Conservation (phyloP, 1,140 invertebrate genomes). For the Drosophila carrolli region DNA sequence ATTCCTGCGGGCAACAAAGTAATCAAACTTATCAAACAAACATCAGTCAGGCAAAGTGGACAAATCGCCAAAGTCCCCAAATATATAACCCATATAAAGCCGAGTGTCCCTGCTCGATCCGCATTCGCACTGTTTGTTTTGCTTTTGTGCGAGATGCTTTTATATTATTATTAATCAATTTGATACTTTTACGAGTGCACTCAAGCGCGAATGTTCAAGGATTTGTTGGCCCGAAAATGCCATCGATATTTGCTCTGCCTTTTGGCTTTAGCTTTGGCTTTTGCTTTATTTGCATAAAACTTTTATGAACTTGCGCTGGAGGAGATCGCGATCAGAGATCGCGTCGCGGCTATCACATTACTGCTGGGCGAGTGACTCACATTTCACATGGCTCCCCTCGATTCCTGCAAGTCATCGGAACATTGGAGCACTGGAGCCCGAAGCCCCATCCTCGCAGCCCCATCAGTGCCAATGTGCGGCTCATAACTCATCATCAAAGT, state of each 20-base stretch:
- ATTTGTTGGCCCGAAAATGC: constrained; percentile 59
- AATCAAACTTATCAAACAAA: constrained; percentile 82
- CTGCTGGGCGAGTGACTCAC: constrained; percentile 70
- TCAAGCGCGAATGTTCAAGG: constrained; percentile 79
- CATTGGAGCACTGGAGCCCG: not conserved
- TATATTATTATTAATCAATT: constrained; percentile 84
- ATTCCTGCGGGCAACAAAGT: constrained; percentile 63
- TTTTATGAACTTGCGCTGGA: constrained; percentile 68
- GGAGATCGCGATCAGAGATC: constrained; percentile 53
- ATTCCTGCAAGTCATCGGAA: constrained; percentile 73
- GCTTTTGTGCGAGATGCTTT: constrained; percentile 65
- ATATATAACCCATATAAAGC: not conserved
- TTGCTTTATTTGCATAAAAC: constrained; percentile 77
- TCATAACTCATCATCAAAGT: constrained; percentile 84
- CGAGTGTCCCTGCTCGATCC: constrained; percentile 32
- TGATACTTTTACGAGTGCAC: constrained; percentile 84
- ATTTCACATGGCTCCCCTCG: constrained; percentile 69
- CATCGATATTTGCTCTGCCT: constrained; percentile 35
- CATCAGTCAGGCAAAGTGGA: constrained; percentile 79
- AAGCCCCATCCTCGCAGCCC: constrained; percentile 9
- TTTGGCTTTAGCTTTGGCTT: constrained; percentile 16
- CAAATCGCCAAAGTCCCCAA: constrained; percentile 61
- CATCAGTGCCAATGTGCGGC: constrained; percentile 82
- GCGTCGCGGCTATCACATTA: constrained; percentile 72
- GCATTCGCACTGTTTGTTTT: constrained; percentile 61